A percentile compares a stretch with the other conserved stretches of the same genome.
These are phyloP conservation scores for Leuciscus waleckii DNA, from an alignment of 2,797 vertebrate species.

Conservation along the genomic window DNA sequence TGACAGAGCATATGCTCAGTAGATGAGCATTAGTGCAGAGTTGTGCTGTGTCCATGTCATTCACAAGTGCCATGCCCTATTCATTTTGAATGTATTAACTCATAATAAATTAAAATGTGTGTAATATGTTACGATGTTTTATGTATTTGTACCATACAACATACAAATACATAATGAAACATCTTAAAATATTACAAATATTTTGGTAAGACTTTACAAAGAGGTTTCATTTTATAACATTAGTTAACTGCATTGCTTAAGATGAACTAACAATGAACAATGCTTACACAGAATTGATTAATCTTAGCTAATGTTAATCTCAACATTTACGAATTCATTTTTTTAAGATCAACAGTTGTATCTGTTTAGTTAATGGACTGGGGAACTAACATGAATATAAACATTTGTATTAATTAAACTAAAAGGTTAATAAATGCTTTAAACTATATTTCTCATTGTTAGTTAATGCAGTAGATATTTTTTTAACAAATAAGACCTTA, in stretches of 20 bases:
- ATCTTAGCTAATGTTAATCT: no score
- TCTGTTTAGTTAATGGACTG: no score
- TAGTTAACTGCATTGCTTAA: background rate
- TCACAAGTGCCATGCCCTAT: background rate
- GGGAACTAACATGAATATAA: background rate
- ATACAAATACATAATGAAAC: background rate
- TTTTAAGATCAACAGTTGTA: background rate
- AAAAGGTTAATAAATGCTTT: background rate
- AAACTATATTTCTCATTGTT: background rate
- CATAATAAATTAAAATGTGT: background rate
- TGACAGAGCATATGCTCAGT: conserved; percentile 65
- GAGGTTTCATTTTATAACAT: background rate
- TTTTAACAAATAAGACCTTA: no score
- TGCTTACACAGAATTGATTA: background rate
- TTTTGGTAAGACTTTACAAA: background rate
- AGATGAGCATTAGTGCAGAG: conserved; percentile 65
- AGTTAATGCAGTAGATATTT: no score
- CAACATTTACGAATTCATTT: background rate
- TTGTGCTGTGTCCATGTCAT: background rate
- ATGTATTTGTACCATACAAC: background rate
- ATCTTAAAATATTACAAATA: background rate
- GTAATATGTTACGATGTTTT: background rate
- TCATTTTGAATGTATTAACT: background rate
- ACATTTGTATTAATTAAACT: background rate
- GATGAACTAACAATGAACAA: background rate